Evolutionary conservation across 2,797 vertebrate species (phyloP).

Genomic region (Enteromius argenteus): DNA sequence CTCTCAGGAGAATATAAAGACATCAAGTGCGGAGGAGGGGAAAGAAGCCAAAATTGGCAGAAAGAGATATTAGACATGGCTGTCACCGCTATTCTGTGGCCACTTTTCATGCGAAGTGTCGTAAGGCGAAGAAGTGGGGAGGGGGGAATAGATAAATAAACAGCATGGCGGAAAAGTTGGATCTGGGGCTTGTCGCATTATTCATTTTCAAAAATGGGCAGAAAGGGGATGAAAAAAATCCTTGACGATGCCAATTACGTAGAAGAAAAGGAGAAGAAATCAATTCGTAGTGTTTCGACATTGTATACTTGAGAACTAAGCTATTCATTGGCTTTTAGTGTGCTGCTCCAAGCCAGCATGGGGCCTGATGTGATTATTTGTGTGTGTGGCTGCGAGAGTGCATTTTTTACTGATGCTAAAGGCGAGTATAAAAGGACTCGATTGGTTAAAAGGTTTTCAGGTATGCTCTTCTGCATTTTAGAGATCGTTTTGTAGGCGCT

Average conservation of each 20-base stretch:
- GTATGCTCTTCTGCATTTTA: slow-evolving; percentile 22
- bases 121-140: slow-evolving; percentile 36
- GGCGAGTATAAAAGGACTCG: neutral
- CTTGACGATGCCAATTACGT: slow-evolving; percentile 76
- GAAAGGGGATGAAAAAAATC: slow-evolving; percentile 67
- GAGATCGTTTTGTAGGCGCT: neutral
- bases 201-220: slow-evolving; percentile 73
- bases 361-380: slow-evolving; percentile 36
- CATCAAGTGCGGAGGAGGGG: slow-evolving; percentile 89
- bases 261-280: slow-evolving; percentile 64
- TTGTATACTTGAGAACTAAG: slow-evolving; percentile 71
- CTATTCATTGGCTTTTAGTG: slow-evolving; percentile 72
- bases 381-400: slow-evolving; percentile 65
- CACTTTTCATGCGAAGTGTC: slow-evolving; percentile 80
- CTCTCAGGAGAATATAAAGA: slow-evolving; percentile 97
- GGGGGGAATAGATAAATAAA: slow-evolving; percentile 83
- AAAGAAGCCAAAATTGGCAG: slow-evolving; percentile 87
- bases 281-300: slow-evolving; percentile 74
- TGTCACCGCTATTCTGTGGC: slow-evolving; percentile 88
- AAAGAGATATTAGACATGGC: slow-evolving; percentile 99
- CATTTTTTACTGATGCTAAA: slow-evolving; percentile 45
- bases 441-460: neutral
- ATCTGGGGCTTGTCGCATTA: slow-evolving; percentile 80
- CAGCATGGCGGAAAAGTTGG: slow-evolving; percentile 78
- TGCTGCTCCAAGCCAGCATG: slow-evolving; percentile 67